Evolutionary conservation across 2,888 invertebrate genomes (phyloP), one percentile per base, ranked within the genome.

Genomic region (Apodemia duryi): DNA sequence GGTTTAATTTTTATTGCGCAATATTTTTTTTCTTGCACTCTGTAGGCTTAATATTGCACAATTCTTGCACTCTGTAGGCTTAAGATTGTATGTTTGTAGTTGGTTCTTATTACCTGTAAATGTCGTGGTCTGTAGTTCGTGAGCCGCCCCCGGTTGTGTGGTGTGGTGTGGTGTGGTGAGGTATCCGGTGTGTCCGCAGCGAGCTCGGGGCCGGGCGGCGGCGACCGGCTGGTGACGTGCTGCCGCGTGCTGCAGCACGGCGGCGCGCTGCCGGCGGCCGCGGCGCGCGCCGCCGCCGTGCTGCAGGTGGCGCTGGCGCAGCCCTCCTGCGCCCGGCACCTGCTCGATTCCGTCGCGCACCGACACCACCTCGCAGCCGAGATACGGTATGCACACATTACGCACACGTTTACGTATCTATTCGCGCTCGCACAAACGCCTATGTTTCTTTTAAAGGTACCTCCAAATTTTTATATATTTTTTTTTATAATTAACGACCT

Each of bases 301-400:
- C 97, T 76, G 91, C 95, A 1, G 83, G 95, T 66, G 84, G 94
- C n/a, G 94, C 95, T 35, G 93, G 86, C 96, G 93, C 96, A 66
- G 94, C 95, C 65, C 86, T 83, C 72, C 93, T 78, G 83, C 64
- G 85, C 85, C 49, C 74, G 81, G 35, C 74, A 73, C 49, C 66
- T 82, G 70, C 82, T 97, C 35, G 95, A 95, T 57, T 94, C 96
- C 65, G 94, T 97, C 68, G 93, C 95, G 0, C 94, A 95, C 68
- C 93, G 95, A 0, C 94, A 95, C 13, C 93, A 95, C 63, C 92
- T 97, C 32, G 95, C 95, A 49, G 94, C 96, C 0, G 91, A 93
- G 63, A 94, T 98, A 64, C 84, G 87, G 86, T 83, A 13, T 6
- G 10, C 21, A 43, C 29, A 1, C 21, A 21, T 21, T 21, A 21